Evolutionary conservation across 2,797 vertebrate genomes (phyloP), one percentile per base, ranked within the genome.

Genomic region (Amphiprion clarkii): DNA sequence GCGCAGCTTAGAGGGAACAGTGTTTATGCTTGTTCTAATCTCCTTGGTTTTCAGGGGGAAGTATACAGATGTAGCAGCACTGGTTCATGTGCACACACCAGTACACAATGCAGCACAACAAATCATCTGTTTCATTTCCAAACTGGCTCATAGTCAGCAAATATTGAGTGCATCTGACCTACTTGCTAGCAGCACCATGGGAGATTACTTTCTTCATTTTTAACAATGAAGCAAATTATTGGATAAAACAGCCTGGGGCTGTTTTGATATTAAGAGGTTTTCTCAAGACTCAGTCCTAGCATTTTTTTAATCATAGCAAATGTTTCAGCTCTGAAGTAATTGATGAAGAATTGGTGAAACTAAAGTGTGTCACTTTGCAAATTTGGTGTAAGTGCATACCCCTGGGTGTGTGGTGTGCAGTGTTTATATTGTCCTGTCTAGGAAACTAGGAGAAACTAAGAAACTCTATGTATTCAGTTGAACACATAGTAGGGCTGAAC

Each of bases 201-300:
- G 87, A 91, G 85, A 88, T 82, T 79, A 79, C 67, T 66, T 69
- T 70, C 78, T 87, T 69, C 79, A 74, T 90, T 82, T 88, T 87
- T 82, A 90, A 91, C 90, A 88, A 88, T 77, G 67, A 53, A 71
- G 62, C 31, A 72, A 79, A 83, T 66, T 79, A 79, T 80, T 85
- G 69, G 73, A 85, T 82, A 71, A 86, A 70, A 36, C 29, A 7
- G 56, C 72, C 75, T 3, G 0, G 36, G 48, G 77, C 67, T 79
- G 66, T 79, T 83, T 79, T 83, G 65, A 85, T 80, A 78, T 76
- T 40, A 19, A 71, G 40, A 23, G 29, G 17, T 82, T 79, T 79
- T 74, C 60, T 81, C 62, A 40, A 79, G 87, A 80, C 73, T 78
- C 59, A 77, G 48, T 83, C 85, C 54, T 58, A 71, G 51, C 2